Conservation (phyloP, 2,888 invertebrate species). For the Atethmia centrago region DNA sequence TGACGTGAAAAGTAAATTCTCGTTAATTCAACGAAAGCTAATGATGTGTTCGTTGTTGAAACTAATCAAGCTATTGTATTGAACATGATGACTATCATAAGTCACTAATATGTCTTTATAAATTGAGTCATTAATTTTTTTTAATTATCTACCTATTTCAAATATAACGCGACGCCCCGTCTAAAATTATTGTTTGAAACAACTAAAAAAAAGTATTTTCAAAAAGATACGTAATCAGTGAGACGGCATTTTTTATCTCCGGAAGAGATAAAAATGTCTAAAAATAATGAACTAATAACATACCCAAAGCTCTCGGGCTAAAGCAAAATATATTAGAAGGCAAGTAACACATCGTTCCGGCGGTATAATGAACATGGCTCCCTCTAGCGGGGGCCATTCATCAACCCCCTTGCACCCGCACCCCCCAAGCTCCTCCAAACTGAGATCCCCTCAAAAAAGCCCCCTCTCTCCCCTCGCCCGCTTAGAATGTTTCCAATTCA, state of each 20-base stretch:
- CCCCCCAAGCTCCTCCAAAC: conserved; percentile 75
- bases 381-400: conserved; percentile 86
- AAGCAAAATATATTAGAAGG: conserved; percentile 88
- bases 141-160: conserved; percentile 68
- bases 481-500: conserved; percentile 90
- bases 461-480: conserved; percentile 82
- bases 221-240: conserved; percentile 77
- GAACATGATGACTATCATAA: conserved; percentile 22
- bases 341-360: conserved; percentile 89
- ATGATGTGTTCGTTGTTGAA: conserved; percentile 10
- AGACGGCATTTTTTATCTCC: conserved; percentile 83
- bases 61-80: conserved; percentile 46
- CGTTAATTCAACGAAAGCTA: not conserved
- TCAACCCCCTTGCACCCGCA: conserved; percentile 83
- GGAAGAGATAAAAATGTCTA: conserved; percentile 87
- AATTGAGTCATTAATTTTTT: conserved; percentile 74
- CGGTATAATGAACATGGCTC: conserved; percentile 90
- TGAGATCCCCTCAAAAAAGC: conserved; percentile 83
- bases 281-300: conserved; percentile 88
- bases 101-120: conserved; percentile 62
- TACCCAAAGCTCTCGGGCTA: conserved; percentile 79
- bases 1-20: conserved; percentile 15
- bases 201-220: conserved; percentile 72
- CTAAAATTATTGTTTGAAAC: conserved; percentile 70
- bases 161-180: conserved; percentile 73